phyloP scores from a whole-genome alignment of 1,140 invertebrate species.

The Drosophila kepulauana region DNA sequence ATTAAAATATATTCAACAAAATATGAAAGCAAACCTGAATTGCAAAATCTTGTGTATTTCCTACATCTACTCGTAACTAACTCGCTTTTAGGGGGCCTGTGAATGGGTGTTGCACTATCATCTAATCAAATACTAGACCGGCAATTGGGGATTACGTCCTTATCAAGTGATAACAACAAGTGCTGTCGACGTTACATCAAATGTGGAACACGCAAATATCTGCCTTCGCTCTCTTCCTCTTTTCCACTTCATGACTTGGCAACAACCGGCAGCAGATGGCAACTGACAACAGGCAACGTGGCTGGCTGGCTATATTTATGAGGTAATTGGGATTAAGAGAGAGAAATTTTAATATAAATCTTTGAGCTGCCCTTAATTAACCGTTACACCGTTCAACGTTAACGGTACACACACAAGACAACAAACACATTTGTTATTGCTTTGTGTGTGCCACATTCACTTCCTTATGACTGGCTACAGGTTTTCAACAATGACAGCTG shows the following conservation, averaged over 20 bases:
- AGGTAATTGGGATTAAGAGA: background rate
- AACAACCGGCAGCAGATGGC: slow-evolving; percentile 4
- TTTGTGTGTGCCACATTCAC: slow-evolving; percentile 56
- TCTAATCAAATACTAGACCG: background rate
- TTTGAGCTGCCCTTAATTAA: slow-evolving; percentile 39
- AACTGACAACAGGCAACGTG: background rate
- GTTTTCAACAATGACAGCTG: slow-evolving; percentile 36
- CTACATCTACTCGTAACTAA: too few species aligned
- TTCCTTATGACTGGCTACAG: slow-evolving; percentile 48
- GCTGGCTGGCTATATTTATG: background rate
- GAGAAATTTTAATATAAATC: slow-evolving; percentile 4
- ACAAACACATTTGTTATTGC: slow-evolving; percentile 23
- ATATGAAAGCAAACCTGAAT: slow-evolving; percentile 50
- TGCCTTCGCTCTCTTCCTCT: slow-evolving; percentile 11
- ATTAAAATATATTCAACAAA: slow-evolving; percentile 60
- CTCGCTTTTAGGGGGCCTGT: slow-evolving; percentile 2
- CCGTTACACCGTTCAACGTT: slow-evolving; percentile 27
- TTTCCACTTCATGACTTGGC: background rate
- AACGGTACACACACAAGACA: slow-evolving; percentile 20
- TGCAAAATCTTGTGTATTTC: background rate
- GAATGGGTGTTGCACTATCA: slow-evolving; percentile 28
- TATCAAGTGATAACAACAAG: slow-evolving; percentile 1
- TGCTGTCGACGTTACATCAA: background rate
- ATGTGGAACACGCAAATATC: slow-evolving; percentile 1
- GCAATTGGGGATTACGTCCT: background rate